Conservation (phyloP, 2,797 vertebrate genomes). For the Cichlasoma orientale region DNA sequence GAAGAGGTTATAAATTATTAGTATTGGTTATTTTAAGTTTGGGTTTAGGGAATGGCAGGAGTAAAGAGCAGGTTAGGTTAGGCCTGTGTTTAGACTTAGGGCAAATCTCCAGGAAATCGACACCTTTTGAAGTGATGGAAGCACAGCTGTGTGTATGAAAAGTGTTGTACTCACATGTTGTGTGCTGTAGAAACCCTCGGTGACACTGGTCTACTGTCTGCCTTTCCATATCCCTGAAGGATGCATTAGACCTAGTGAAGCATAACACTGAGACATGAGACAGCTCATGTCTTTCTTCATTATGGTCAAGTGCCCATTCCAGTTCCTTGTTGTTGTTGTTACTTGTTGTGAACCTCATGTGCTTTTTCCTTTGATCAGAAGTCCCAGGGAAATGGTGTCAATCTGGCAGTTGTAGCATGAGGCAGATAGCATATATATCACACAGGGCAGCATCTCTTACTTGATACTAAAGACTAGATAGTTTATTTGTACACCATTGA, state of each 20-base stretch:
- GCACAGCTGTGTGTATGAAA: not conserved
- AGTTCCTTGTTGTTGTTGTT: constrained; percentile 52
- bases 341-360: constrained; percentile 17
- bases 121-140: not conserved
- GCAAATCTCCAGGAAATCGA: not conserved
- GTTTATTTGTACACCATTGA: not conserved
- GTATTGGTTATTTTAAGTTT: not conserved
- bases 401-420: constrained; percentile 24
- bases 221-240: constrained; percentile 61
- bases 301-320: constrained; percentile 50
- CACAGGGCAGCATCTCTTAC: not conserved
- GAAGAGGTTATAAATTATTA: not conserved
- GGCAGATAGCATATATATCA: constrained; percentile 38
- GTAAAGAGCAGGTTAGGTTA: not conserved
- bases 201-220: constrained; percentile 37
- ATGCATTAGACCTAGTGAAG: constrained; percentile 62
- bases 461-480: constrained; percentile 9
- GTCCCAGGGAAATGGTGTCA: constrained; percentile 42
- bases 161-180: not conserved
- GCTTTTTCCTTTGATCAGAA: constrained; percentile 62
- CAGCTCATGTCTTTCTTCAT: constrained; percentile 54
- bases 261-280: constrained; percentile 57
- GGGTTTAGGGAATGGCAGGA: not conserved
- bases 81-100: not conserved
- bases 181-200: constrained; percentile 26